Base-by-base conservation (phyloP, 2,797 vertebrate species). In the Parauchenoglanis ngamensis region DNA sequence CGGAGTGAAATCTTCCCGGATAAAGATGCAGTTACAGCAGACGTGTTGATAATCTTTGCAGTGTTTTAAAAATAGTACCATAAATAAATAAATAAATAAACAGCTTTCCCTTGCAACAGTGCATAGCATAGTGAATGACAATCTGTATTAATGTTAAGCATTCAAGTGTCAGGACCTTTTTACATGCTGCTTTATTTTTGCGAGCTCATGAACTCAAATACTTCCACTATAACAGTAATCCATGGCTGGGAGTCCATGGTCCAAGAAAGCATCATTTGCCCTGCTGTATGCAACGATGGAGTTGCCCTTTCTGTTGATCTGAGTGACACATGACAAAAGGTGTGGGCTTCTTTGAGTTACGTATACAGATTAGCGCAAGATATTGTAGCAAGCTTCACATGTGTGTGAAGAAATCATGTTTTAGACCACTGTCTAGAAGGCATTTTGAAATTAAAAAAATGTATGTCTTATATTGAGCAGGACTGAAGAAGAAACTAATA, bases 1-100 rank as follows among this genome's bases (percentile, higher is more conserved):
- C 85, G 82, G 54, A 54, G 44, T n/a, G 23, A 65, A 82, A 35
- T 21, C 54, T 73, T 73, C 40, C n/a, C 61, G 57, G 56, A 63
- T 52, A 73, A 75, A 35, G 21, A 40, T 40, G 46, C 19, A 46
- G 72, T 46, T 56, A 56, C 52, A 44, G 78, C 77, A 46, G 57
- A 31, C n/a, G 2, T 83, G 44, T 25, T 75, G 40, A 46, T 57
- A 31, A 15, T 78, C n/a, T 25, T 35, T 35, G 28, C 12, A 72
- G 19, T 19, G 7, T 44, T 68, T 78, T 77, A 56, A 67, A 83
- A 83, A 87, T 76, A 65, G 44, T 31, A 68, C 35, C 21, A 7
- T 68, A 67, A 83, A 73, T 63, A 82, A 35, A 7, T 1, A 70
- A 46, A 72, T 23, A 56, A 17, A 40, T 31, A 35, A 57, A 57